Evolutionary conservation across 2,888 invertebrate species (phyloP), one percentile per base, ranked within the genome.

Genomic region (Xanthia togata): DNA sequence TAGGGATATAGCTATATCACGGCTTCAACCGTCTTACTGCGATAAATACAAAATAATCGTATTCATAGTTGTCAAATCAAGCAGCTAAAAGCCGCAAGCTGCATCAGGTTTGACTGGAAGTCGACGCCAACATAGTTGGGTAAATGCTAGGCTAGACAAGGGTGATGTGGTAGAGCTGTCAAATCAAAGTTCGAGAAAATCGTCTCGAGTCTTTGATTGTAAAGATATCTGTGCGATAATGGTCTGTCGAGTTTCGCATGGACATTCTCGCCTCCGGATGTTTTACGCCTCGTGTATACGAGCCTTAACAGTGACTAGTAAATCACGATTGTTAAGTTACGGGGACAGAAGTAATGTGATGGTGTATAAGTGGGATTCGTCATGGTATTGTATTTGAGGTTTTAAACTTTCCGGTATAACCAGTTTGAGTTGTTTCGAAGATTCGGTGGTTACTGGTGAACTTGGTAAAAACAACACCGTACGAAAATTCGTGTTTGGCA

Each of bases 251-350:
- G 26, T 44, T 20, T 64, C 3, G 20, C 6, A 26, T 26, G 14
- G n/a, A 41, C n/a, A 41, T 26, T 26, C n/a, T 17, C 14, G n/a
- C 9, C 41, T 41, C 9, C 17, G 1, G 64, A 41, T 2, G 38
- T n/a, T n/a, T 64, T 31, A 14, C 8, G 23, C 31, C 14, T 23
- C 31, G 4, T 50, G 14, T 67, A 23, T 14, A 31, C 20, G 8
- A n/a, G 12, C 26, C 44, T 63, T 77, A 64, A 77, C 38, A n/a
- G 26, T 47, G 26, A 47, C 23, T n/a, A 38, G 38, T 50, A 69
- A 70, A 17, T 73, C 50, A 73, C 62, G 67, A 53, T 63, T 50
- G 50, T 63, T 73, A 62, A 38, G n/a, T 47, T 78, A 57, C 62
- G 74, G 72, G 35, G 50, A n/a, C 60, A 55, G 26, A 17, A 80